Evolutionary conservation across 2,113 vertebrate genomes (phyloP).

Genomic region (Proteles cristata): DNA sequence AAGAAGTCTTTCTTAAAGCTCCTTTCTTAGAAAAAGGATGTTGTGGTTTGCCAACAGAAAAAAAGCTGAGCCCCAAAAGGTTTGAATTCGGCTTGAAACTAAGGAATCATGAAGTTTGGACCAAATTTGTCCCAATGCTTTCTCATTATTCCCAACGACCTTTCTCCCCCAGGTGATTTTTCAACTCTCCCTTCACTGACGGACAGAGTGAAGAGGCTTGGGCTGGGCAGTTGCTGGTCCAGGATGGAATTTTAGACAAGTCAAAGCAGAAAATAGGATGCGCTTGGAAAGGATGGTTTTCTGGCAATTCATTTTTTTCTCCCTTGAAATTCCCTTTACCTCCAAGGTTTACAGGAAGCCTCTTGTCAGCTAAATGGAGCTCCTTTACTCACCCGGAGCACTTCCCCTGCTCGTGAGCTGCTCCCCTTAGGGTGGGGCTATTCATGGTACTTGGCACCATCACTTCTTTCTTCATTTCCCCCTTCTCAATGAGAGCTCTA

Average conservation of each 20-base stretch:
- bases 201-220: neutral
- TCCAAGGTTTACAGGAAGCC: neutral
- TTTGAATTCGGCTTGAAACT: conserved; percentile 67
- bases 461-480: conserved; percentile 40
- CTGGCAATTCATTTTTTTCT: neutral
- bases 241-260: neutral
- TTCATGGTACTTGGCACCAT: neutral
- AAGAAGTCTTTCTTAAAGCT: conserved; percentile 67
- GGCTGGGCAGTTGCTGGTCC: neutral
- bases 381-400: neutral
- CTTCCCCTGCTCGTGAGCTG: neutral
- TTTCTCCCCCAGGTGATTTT: conserved; percentile 57
- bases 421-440: neutral
- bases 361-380: neutral
- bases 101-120: conserved; percentile 53
- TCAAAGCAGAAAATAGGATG: neutral
- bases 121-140: neutral
- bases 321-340: neutral
- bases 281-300: neutral
- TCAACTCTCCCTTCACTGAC: conserved; percentile 26
- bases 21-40: conserved; percentile 76
- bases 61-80: conserved; percentile 36
- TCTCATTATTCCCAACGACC: conserved; percentile 44
- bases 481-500: conserved; percentile 56
- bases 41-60: conserved; percentile 67